Evolutionary conservation across 2,113 vertebrate species (phyloP).

Genomic region (Salvelinus alpinus): DNA sequence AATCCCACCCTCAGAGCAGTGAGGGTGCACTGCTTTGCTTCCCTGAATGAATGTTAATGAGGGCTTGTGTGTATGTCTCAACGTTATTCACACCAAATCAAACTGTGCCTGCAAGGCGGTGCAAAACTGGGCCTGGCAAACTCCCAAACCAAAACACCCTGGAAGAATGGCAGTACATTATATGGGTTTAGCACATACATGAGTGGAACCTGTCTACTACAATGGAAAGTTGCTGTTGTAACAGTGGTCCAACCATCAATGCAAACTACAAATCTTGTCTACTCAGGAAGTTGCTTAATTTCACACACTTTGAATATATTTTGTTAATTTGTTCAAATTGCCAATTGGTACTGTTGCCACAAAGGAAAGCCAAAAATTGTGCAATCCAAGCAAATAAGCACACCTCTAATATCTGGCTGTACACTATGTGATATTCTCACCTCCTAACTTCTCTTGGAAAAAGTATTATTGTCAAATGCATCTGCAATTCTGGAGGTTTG

Average conservation of each 20-base stretch:
- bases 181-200: constrained; percentile 67
- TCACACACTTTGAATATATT: constrained; percentile 9
- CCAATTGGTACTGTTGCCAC: not conserved
- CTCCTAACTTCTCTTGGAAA: constrained; percentile 1
- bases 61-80: constrained; percentile 74
- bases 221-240: constrained; percentile 38
- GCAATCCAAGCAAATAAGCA: not conserved
- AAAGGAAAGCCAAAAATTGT: constrained; percentile 5
- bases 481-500: constrained; percentile 21
- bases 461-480: not conserved
- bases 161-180: constrained; percentile 75
- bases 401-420: not conserved
- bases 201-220: constrained; percentile 60
- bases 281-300: not conserved
- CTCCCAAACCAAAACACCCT: constrained; percentile 76
- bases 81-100: constrained; percentile 81
- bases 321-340: constrained; percentile 8
- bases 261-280: constrained; percentile 31
- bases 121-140: constrained; percentile 75
- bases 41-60: constrained; percentile 73
- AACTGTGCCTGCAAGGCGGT: constrained; percentile 76
- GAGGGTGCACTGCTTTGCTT: constrained; percentile 68
- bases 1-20: constrained; percentile 76
- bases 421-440: not conserved
- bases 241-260: constrained; percentile 33